These are phyloP conservation scores for Protula sp. DNA, from an alignment of 2,888 invertebrate species.

Conservation along the genomic window DNA sequence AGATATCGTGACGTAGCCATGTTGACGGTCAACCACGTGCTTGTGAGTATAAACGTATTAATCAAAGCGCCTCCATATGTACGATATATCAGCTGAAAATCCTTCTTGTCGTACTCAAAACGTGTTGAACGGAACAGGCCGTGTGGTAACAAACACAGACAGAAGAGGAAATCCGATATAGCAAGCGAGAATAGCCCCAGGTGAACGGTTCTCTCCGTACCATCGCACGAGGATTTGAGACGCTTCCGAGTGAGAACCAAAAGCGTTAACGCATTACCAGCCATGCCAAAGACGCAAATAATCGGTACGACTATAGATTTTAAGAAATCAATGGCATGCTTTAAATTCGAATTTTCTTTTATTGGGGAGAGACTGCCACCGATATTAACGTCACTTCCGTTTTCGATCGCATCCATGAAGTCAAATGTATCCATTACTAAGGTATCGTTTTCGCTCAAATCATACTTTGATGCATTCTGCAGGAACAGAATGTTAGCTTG, in stretches of 20 bases:
- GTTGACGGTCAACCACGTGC: constrained; percentile 70
- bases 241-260: constrained; percentile 23
- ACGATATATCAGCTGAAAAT: constrained; percentile 31
- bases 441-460: no score
- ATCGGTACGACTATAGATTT: neutral
- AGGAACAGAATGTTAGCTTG: no score
- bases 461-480: no score
- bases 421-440: no score
- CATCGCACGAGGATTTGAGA: constrained; percentile 56
- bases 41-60: constrained; percentile 59
- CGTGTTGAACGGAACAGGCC: constrained; percentile 17
- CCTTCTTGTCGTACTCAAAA: constrained; percentile 1
- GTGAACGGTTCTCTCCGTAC: constrained; percentile 74
- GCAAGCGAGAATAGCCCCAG: constrained; percentile 70
- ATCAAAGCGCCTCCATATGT: constrained; percentile 40
- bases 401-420: no score
- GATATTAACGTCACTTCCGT: no score
- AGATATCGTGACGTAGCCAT: constrained; percentile 70
- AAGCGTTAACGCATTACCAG: neutral
- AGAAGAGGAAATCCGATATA: constrained; percentile 66
- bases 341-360: no score
- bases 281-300: neutral
- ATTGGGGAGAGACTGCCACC: no score
- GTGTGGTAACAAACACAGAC: constrained; percentile 59
- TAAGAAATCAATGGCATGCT: no score